Base-by-base conservation (phyloP, 2,797 vertebrate species). In the Vultur gryphus region DNA sequence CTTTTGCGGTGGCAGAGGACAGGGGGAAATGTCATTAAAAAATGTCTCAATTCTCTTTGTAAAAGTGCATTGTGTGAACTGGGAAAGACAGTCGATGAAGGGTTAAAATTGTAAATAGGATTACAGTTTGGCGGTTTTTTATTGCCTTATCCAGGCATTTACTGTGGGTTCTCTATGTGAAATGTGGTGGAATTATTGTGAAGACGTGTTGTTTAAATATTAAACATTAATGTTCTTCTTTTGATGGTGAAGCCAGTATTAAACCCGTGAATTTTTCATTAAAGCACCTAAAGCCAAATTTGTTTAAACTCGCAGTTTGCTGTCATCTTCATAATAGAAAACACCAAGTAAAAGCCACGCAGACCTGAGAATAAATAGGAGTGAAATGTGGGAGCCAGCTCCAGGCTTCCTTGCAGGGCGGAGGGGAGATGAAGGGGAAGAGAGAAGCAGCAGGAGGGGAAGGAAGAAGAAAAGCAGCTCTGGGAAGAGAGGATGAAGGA, bases 261-360 rank as follows among this genome's bases (percentile, higher is more conserved):
- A 95, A 94, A 95, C n/a, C 44, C 1, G 8, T 95, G 95, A 87
- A 90, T 93, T 94, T 96, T 97, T 97, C 72, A 94, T 96, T 95
- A 85, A 89, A 89, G 25, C 52, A 93, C 61, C 86, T 94, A 83
- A 89, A 95, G 67, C 72, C 89, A 97, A 95, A 91, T 94, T 88
- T 93, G 86, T 95, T 94, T 92, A 96, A 93, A 94, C 75, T 90
- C 88, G 85, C 66, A 64, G 59, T 90, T 94, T 90, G 59, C 85
- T 90, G 77, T 84, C 84, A 66, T 83, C n/a, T 70, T 88, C 51
- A 3, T 87, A 91, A 93, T 16, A 80, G 70, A 70, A 94, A 81
- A 93, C 51, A 92, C 13, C 39, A 70, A 93, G 69, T 62, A 84
- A 82, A 81, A 91, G 62, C 82, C 19, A 26, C 2, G 5, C 57